These are phyloP conservation scores for Formica selysi DNA, from an alignment of 1,140 invertebrate species.

Conservation along the genomic window DNA sequence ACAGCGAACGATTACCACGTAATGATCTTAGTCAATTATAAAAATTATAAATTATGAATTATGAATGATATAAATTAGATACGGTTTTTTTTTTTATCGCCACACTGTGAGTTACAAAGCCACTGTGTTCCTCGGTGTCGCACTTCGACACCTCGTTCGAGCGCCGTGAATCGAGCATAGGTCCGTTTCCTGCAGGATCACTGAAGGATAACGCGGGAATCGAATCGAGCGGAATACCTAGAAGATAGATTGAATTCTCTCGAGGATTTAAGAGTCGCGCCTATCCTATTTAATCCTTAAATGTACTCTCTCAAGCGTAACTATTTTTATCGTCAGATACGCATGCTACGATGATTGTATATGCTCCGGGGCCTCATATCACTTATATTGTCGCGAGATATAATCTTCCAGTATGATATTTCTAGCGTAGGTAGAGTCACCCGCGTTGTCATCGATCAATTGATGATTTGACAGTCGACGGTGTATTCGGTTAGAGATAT, in stretches of 20 bases:
- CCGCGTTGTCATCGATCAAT: conserved; percentile 15
- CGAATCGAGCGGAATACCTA: conserved; percentile 50
- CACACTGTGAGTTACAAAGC: conserved; percentile 32
- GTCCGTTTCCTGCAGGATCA: conserved; percentile 20
- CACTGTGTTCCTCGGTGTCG: conserved; percentile 19
- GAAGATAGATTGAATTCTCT: conserved; percentile 26
- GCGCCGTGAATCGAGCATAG: conserved; percentile 66
- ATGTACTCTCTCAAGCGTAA: conserved; percentile 63
- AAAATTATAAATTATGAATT: no score
- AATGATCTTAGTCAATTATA: neutral
- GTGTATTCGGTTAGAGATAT: conserved; percentile 50
- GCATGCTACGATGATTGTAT: conserved; percentile 52
- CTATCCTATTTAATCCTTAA: conserved; percentile 59
- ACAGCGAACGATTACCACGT: conserved; percentile 11
- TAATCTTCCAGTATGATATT: conserved; percentile 63
- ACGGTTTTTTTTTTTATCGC: neutral
- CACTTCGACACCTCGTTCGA: conserved; percentile 31
- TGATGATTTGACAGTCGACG: conserved; percentile 22
- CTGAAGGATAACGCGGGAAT: conserved; percentile 45
- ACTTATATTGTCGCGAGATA: conserved; percentile 72
- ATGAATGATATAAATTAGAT: neutral
- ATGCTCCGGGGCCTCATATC: conserved; percentile 40
- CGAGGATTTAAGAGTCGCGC: conserved; percentile 20
- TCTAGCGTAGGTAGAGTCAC: conserved; percentile 52
- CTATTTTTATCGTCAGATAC: conserved; percentile 60